Base-by-base conservation (phyloP, 2,888 invertebrate species). In the Nemotelus pantherinus region DNA sequence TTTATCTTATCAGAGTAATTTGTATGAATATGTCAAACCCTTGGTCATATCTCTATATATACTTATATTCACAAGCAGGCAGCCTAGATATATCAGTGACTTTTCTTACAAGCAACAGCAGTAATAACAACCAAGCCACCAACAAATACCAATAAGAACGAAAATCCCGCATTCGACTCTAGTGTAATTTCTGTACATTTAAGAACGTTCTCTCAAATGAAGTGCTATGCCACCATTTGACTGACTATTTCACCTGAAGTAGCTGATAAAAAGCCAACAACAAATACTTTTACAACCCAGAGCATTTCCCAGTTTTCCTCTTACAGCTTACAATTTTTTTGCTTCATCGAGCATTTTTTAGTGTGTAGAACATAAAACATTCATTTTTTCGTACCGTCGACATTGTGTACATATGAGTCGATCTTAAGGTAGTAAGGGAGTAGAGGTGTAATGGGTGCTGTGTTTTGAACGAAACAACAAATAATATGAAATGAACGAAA, bases 171-270 rank as follows among this genome's bases (percentile, higher is more conserved):
- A 74, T 60, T 58, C 58, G 44, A 71, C 48, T 50, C 50, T 53
- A 68, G 48, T 48, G 50, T 25, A 50, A 25, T 68, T 68, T 57
- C 71, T 43, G n/a, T 72, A 45, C 47, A 58, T 58, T 25, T 47
- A 25, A 72, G 58, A 10, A 58, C 58, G 47, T 48, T 25, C 60
- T 25, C 25, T 74, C 53, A 63, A 48, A 50, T 48, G 60, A 25
- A 74, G 70, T 55, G 53, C 70, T 53, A 45, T 48, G 74, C 74
- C 60, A 74, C 74, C 60, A 74, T 53, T 25, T 53, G 70, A 70
- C 70, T 70, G 70, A 70, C 60, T 74, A 60, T 74, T 74, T 74
- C 74, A 74, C 60, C 74, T 74, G 60, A 74, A 60, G 74, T 74
- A 74, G 74, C 74, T 74, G 74, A 74, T 74, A 74, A 60, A 74